These are phyloP conservation scores for Brachionus rubens DNA, from an alignment of 1,140 invertebrate species.

Conservation along the genomic window DNA sequence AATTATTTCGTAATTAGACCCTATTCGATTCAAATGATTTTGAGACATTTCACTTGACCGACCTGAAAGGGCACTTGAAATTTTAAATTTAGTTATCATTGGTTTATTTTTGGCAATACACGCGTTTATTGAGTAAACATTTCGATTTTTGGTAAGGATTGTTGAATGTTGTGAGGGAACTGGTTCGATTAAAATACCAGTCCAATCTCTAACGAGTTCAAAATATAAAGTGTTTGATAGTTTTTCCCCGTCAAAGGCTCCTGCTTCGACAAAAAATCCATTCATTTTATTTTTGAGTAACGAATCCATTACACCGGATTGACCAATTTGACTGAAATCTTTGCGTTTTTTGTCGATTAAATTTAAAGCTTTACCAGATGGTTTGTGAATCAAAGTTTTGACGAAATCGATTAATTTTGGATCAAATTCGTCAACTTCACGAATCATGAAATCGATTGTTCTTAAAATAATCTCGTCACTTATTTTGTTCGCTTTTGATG, in stretches of 20 bases:
- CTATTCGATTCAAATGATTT: not conserved
- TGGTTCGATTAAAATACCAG: slow-evolving; percentile 71
- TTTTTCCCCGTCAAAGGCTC: slow-evolving; percentile 64
- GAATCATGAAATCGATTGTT: not conserved
- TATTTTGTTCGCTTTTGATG: not conserved
- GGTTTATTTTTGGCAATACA: not conserved
- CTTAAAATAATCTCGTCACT: not conserved
- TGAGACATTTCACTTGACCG: not conserved
- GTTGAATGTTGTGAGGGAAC: slow-evolving; percentile 65
- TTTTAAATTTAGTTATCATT: not conserved
- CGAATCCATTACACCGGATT: slow-evolving; percentile 47
- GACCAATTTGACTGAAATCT: slow-evolving; percentile 41
- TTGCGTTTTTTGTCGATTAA: not conserved
- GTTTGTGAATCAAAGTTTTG: not conserved
- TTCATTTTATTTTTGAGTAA: slow-evolving; percentile 35
- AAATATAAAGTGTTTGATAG: slow-evolving; percentile 68
- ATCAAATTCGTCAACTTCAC: not conserved
- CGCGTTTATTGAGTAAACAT: slow-evolving; percentile 3
- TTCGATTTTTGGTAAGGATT: slow-evolving; percentile 49
- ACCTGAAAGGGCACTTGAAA: not conserved
- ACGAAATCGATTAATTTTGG: not conserved
- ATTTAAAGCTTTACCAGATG: not conserved
- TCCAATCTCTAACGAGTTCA: slow-evolving; percentile 69
- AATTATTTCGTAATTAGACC: not conserved
- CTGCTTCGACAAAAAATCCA: slow-evolving; percentile 66